Conservation (phyloP, 2,113 vertebrate species). For the Dipodomys stephensi region DNA sequence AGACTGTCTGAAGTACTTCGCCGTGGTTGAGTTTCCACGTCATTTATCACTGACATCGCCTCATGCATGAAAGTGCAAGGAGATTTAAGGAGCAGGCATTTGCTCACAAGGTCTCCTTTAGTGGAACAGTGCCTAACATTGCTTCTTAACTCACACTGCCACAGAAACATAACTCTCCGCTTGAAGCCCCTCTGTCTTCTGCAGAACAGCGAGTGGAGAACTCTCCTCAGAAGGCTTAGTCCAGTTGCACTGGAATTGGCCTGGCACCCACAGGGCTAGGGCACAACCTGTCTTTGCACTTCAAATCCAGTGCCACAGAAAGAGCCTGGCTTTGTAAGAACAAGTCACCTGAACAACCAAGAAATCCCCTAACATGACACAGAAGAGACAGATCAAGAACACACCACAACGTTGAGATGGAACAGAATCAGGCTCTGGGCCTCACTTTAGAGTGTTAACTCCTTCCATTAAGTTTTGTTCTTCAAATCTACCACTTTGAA, state of each 20-base stretch:
- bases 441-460: neutral
- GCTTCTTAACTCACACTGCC: neutral
- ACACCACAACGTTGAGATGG: neutral
- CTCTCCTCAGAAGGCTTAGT: neutral
- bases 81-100: conserved; percentile 57
- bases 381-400: conserved; percentile 3
- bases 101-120: conserved; percentile 47
- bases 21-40: neutral
- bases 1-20: conserved; percentile 36
- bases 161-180: neutral
- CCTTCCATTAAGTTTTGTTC: neutral
- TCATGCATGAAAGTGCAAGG: conserved; percentile 54
- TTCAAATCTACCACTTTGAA: neutral
- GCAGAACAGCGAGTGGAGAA: neutral
- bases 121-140: neutral
- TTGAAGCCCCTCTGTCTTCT: neutral
- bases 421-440: neutral
- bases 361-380: neutral
- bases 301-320: neutral
- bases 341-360: neutral
- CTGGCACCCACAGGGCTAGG: neutral
- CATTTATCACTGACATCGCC: conserved; percentile 55
- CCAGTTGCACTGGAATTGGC: neutral
- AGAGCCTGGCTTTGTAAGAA: neutral
- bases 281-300: neutral